A percentile compares a stretch with the other conserved stretches of the same genome.
Conservation (phyloP, 1,140 invertebrate species). For the Polypedilum vanderplanki region DNA sequence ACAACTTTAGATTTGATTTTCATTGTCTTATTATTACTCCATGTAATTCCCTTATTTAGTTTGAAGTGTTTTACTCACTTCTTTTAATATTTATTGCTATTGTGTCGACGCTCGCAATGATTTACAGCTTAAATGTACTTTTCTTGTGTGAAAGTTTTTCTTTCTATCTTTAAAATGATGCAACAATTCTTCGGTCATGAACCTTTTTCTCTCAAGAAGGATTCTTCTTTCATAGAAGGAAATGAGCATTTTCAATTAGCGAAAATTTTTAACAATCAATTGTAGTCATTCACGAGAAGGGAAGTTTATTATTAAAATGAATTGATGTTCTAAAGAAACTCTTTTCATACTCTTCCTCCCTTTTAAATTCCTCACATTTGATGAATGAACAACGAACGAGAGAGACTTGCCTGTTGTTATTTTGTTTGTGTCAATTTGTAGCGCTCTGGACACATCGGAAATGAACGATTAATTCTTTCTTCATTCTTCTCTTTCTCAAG, state of each 20-base stretch:
- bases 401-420: not conserved
- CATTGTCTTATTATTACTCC: constrained; percentile 15
- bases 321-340: not conserved
- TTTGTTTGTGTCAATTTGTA: constrained; percentile 19
- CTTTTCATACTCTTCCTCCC: not conserved
- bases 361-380: constrained; percentile 11
- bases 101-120: too few species aligned
- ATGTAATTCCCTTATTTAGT: not conserved
- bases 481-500: not conserved
- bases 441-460: constrained; percentile 9
- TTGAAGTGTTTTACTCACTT: not conserved
- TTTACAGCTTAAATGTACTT: too few species aligned
- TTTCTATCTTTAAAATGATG: not conserved
- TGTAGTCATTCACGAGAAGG: not conserved
- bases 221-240: not conserved
- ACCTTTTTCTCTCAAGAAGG: not conserved
- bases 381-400: not conserved
- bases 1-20: not conserved
- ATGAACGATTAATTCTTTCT: constrained; percentile 11
- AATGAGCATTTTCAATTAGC: constrained; percentile 11
- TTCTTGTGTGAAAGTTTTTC: not conserved
- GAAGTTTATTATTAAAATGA: constrained; percentile 15
- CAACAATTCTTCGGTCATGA: not conserved
- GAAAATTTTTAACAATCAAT: not conserved
- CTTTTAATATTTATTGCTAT: too few species aligned